These are phyloP conservation scores for Cyrtodaria siliqua DNA, from an alignment of 2,888 invertebrate genomes.

Conservation along the genomic window DNA sequence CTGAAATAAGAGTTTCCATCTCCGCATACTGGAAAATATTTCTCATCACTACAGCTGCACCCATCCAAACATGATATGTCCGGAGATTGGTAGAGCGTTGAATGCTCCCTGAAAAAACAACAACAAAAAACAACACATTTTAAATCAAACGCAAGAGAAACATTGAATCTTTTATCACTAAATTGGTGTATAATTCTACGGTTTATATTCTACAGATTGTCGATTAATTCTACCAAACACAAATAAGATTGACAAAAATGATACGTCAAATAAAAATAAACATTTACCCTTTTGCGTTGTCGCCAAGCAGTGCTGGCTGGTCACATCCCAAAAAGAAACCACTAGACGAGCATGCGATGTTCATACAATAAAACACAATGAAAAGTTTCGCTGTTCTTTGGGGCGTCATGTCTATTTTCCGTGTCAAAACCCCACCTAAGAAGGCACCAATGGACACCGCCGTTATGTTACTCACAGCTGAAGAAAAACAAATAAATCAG, in stretches of 20 bases:
- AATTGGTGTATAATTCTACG: no score
- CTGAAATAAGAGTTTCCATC: constrained; percentile 58
- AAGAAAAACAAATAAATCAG: no score
- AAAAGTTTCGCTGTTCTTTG: constrained; percentile 29
- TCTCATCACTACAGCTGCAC: constrained; percentile 53
- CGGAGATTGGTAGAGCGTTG: constrained; percentile 2
- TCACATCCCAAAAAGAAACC: constrained; percentile 56
- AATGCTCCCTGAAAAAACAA: no score
- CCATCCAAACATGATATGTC: constrained; percentile 20
- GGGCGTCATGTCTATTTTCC: constrained; percentile 48
- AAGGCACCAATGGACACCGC: constrained; percentile 50
- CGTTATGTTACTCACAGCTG: constrained; percentile 42
- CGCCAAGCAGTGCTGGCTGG: constrained; percentile 38
- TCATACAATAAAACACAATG: constrained; percentile 23
- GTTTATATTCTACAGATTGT: no score
- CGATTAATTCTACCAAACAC: no score
- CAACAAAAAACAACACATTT: no score
- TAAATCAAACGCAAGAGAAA: no score
- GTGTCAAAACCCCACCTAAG: constrained; percentile 42
- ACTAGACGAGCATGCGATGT: constrained; percentile 10
- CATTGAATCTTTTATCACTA: no score
- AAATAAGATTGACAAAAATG: no score
- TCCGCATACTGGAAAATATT: constrained; percentile 63
- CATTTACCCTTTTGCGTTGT: constrained; percentile 17
- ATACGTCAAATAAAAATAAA: no score